Evolutionary conservation across 2,797 vertebrate genomes (phyloP).

Genomic region (Chelonia mydas): DNA sequence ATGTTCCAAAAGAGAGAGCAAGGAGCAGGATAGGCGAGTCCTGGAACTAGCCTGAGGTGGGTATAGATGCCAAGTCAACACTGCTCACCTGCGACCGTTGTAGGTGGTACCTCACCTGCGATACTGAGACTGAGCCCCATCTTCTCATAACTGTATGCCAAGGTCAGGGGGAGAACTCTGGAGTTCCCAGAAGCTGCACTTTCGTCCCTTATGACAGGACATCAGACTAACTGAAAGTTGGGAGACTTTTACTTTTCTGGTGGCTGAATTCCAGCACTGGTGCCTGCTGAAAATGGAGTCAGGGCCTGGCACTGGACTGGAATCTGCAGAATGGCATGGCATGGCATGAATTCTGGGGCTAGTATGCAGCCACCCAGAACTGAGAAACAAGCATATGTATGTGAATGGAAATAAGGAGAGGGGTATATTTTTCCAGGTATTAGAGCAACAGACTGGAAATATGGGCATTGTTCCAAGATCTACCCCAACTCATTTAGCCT

Average conservation of each 20-base stretch:
- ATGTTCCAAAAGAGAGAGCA: neutral
- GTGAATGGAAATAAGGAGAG: neutral
- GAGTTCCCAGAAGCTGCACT: neutral
- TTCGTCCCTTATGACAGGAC: neutral
- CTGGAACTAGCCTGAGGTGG: neutral
- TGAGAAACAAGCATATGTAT: neutral
- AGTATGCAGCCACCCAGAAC: neutral
- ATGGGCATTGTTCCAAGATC: neutral
- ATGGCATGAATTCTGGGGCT: neutral
- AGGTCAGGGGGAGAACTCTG: neutral
- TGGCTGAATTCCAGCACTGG: neutral
- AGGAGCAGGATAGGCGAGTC: neutral
- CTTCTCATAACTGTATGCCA: neutral
- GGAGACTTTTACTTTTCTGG: conserved; percentile 21
- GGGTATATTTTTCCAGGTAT: neutral
- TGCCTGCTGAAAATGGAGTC: neutral
- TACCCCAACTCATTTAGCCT: neutral
- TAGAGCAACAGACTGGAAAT: neutral
- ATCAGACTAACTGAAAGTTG: neutral
- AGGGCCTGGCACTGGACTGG: neutral
- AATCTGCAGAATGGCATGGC: neutral
- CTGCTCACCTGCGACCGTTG: neutral
- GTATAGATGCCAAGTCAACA: neutral
- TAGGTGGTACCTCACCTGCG: neutral
- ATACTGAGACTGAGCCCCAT: neutral